A percentile compares a stretch with the other conserved stretches of the same genome.
phyloP scores from a whole-genome alignment of 2,113 vertebrate genomes.

The Grantiella picta region DNA sequence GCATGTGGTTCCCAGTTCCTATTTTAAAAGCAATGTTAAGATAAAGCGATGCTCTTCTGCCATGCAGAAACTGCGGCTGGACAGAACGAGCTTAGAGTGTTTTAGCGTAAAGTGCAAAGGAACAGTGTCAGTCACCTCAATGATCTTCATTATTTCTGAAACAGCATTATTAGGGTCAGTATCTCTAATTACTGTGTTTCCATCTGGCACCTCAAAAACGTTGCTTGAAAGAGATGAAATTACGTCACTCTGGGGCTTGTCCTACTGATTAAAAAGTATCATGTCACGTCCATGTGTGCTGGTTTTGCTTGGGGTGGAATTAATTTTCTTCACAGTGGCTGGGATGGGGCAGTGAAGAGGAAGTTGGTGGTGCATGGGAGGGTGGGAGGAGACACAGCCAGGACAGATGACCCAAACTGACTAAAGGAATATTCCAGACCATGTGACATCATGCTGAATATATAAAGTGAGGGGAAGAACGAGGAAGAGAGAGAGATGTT shows the following conservation, averaged over 20 bases:
- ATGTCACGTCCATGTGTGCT: not conserved
- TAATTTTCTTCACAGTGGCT: not conserved
- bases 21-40: conserved; percentile 21
- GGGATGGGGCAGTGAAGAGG: not conserved
- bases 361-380: too few relatives aligned
- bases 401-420: not conserved
- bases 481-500: not conserved
- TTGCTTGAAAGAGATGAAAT: not conserved
- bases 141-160: not conserved
- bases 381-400: not conserved
- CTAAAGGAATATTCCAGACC: not conserved
- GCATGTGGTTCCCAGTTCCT: not conserved
- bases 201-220: not conserved
- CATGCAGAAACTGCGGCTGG: not conserved
- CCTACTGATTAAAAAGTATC: not conserved
- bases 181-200: not conserved
- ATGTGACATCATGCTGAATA: not conserved
- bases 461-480: not conserved
- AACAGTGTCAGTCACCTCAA: not conserved
- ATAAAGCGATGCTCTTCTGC: not conserved
- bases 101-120: not conserved
- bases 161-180: not conserved
- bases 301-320: not conserved
- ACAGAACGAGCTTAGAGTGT: not conserved
- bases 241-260: not conserved